Conservation (phyloP, 2,888 invertebrate genomes). For the Deroplatys truncata region DNA sequence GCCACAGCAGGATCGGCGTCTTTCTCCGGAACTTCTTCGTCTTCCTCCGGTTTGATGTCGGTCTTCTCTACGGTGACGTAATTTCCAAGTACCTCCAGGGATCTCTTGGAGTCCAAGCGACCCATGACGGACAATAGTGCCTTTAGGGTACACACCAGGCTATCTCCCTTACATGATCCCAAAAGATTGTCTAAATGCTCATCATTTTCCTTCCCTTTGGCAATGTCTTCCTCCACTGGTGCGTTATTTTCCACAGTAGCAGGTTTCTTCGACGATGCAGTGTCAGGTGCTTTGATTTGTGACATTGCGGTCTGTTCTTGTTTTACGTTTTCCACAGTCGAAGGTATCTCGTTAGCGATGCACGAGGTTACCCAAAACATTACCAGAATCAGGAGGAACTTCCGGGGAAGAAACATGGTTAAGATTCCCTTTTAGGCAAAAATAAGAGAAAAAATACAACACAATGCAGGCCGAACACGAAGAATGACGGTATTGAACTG, state of each 20-base stretch:
- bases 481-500: background rate
- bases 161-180: background rate
- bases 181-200: constrained; percentile 37
- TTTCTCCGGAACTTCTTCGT: background rate
- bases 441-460: background rate
- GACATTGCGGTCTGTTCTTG: background rate
- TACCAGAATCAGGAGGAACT: background rate
- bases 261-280: constrained; percentile 50
- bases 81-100: constrained; percentile 46
- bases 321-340: background rate
- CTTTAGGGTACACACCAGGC: constrained; percentile 38
- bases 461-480: background rate
- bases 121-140: constrained; percentile 48
- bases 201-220: constrained; percentile 33
- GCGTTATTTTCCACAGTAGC: constrained; percentile 26
- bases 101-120: constrained; percentile 45
- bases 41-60: background rate
- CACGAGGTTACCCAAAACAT: background rate
- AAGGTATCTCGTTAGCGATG: background rate
- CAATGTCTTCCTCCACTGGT: background rate
- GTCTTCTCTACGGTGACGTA: constrained; percentile 41
- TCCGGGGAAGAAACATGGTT: background rate
- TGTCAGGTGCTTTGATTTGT: constrained; percentile 35
- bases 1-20: background rate
- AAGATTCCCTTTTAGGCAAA: background rate